Evolutionary conservation across 2,113 vertebrate genomes (phyloP).

Genomic region (Furnarius figulus): DNA sequence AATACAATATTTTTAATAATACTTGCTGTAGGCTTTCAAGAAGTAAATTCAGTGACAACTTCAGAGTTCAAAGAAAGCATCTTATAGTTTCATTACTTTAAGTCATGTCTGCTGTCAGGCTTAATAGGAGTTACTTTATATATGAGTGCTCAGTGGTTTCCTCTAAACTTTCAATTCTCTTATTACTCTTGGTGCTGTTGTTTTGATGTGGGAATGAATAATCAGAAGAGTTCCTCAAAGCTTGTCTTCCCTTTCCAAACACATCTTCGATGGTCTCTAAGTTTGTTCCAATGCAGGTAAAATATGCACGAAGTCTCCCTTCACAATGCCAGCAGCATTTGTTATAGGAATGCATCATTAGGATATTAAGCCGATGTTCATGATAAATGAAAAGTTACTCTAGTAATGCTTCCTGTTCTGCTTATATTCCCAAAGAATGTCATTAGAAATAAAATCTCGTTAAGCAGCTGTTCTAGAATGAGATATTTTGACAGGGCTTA

Average conservation of each 20-base stretch:
- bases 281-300: background rate
- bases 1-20: background rate
- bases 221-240: background rate
- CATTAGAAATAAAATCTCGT: background rate
- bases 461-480: background rate
- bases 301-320: background rate
- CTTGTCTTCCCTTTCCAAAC: background rate
- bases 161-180: background rate
- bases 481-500: background rate
- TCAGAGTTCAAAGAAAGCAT: background rate
- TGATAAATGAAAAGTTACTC: background rate
- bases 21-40: background rate
- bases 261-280: background rate
- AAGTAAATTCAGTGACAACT: background rate
- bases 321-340: background rate
- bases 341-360: background rate
- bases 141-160: background rate
- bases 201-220: background rate
- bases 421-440: background rate
- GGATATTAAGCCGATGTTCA: background rate
- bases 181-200: background rate
- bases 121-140: background rate
- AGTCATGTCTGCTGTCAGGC: background rate
- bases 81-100: background rate
- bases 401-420: background rate